phyloP scores from a whole-genome alignment of 2,888 invertebrate species.

The Standfussiana lucernea region DNA sequence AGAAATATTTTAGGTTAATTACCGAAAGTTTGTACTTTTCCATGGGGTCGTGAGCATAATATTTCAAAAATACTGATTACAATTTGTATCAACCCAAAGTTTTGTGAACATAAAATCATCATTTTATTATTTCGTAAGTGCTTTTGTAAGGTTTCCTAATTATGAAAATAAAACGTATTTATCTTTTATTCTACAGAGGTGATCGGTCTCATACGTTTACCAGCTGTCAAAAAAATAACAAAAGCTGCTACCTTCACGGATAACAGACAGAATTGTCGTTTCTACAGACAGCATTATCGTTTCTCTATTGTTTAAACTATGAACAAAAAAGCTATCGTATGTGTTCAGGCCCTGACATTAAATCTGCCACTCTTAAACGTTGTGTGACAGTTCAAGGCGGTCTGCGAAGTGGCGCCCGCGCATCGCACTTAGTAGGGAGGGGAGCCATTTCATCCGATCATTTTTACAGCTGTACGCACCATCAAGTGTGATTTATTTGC shows the following conservation, averaged over 20 bases:
- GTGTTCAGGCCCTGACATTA: slow-evolving; percentile 76
- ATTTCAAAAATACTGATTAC: background rate
- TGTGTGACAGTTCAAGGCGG: slow-evolving; percentile 84
- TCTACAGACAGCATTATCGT: slow-evolving; percentile 14
- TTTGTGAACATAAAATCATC: background rate
- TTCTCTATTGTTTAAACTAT: slow-evolving; percentile 51
- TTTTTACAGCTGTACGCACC: slow-evolving; percentile 86
- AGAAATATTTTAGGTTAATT: background rate
- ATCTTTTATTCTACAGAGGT: background rate
- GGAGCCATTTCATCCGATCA: slow-evolving; percentile 80
- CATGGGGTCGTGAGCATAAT: too few relatives aligned
- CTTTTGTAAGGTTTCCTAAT: background rate
- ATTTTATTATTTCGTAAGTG: background rate
- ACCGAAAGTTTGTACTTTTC: background rate
- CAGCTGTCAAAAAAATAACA: slow-evolving; percentile 28
- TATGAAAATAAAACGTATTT: slow-evolving; percentile 4
- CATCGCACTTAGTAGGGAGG: slow-evolving; percentile 68
- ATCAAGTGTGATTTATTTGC: slow-evolving; percentile 77
- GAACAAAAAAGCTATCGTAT: slow-evolving; percentile 60
- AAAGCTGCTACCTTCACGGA: slow-evolving; percentile 17
- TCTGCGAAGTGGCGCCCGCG: slow-evolving; percentile 74
- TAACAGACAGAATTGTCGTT: slow-evolving; percentile 22
- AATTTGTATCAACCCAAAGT: background rate
- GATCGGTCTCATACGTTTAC: slow-evolving; percentile 6
- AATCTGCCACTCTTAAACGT: slow-evolving; percentile 82